Percentiles rank a stretch among this genome's conserved stretches.
Conservation (phyloP, 2,888 invertebrate species). For the Tinea pellionella region DNA sequence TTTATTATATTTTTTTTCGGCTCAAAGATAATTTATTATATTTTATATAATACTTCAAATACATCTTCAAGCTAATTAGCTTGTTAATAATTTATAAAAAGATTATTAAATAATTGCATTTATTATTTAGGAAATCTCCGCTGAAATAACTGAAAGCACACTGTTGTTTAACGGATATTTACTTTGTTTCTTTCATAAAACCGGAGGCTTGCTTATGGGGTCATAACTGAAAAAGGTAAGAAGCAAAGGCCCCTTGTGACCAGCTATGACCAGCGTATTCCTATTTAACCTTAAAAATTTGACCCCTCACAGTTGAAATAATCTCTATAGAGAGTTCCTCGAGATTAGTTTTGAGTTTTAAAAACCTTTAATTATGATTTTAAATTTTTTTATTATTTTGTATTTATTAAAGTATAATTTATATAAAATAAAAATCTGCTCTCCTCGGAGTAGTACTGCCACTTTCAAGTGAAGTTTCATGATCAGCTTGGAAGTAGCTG, state of each 20-base stretch:
- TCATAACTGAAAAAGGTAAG: slow-evolving; percentile 43
- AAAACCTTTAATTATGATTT: too few species aligned
- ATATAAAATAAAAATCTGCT: too few species aligned
- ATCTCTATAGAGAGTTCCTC: too few species aligned
- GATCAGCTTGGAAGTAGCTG: too few species aligned
- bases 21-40: not conserved
- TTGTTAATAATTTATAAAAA: not conserved
- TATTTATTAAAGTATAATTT: too few species aligned
- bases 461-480: too few species aligned
- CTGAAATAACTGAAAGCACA: not conserved
- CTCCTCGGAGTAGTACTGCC: too few species aligned
- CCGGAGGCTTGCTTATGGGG: slow-evolving; percentile 32
- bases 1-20: slow-evolving; percentile 14
- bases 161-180: slow-evolving; percentile 20
- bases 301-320: not conserved
- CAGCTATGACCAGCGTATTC: not conserved
- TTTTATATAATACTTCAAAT: too few species aligned
- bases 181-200: slow-evolving; percentile 31
- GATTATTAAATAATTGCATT: not conserved
- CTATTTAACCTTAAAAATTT: not conserved
- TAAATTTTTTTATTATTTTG: too few species aligned
- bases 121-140: not conserved
- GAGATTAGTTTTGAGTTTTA: too few species aligned
- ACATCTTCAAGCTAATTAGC: too few species aligned
- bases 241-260: not conserved